Conservation (phyloP, 2,113 vertebrate species). For the Rutilus rutilus region DNA sequence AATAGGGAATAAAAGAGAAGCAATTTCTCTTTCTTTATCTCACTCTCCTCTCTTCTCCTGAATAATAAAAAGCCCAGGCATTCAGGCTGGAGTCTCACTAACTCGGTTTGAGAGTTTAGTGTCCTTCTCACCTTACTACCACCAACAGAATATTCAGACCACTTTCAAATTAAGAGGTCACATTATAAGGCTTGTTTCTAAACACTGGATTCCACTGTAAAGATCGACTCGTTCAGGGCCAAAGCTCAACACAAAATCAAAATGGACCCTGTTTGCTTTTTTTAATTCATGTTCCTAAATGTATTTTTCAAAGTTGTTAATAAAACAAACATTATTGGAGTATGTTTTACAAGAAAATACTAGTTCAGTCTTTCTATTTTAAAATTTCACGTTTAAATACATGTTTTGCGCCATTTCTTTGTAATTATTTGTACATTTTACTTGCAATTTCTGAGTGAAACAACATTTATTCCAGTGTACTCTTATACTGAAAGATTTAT, state of each 20-base stretch:
- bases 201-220: neutral
- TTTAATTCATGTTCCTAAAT: neutral
- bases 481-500: neutral
- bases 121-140: constrained; percentile 7
- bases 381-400: neutral
- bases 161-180: neutral
- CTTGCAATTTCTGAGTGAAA: neutral
- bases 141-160: neutral
- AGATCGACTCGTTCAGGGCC: neutral
- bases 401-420: neutral
- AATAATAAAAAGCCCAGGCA: constrained; percentile 45
- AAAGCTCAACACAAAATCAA: neutral
- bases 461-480: too few relatives aligned
- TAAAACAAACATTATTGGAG: neutral
- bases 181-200: neutral
- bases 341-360: neutral
- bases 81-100: neutral
- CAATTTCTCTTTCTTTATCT: constrained; percentile 55
- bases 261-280: neutral
- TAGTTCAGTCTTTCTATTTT: too few relatives aligned
- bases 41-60: constrained; percentile 25
- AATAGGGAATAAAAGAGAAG: constrained; percentile 46
- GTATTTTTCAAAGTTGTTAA: too few relatives aligned
- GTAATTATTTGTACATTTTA: neutral
- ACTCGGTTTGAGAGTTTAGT: constrained; percentile 8